Evolutionary conservation across 2,888 invertebrate species (phyloP).

Genomic region (Acanthosoma haemorrhoidale): DNA sequence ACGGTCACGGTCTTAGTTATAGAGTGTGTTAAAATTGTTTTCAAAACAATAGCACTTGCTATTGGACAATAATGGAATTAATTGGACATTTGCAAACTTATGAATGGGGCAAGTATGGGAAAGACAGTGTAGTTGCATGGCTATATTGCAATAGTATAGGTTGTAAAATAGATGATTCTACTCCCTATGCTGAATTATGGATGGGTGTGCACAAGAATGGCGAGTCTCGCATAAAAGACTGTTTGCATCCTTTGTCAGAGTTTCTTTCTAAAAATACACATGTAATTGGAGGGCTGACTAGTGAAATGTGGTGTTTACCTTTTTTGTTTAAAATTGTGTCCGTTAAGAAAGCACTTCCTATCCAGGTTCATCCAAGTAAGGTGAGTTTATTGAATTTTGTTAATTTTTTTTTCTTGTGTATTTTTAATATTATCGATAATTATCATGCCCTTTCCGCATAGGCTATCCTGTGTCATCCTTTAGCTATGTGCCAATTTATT

Average conservation of each 20-base stretch:
- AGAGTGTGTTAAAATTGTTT: no score
- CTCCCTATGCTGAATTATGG: neutral
- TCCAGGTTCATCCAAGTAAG: neutral
- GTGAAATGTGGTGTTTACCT: slow-evolving; percentile 3
- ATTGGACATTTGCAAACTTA: slow-evolving; percentile 5
- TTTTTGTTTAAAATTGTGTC: neutral
- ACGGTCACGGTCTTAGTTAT: no score
- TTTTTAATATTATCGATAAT: neutral
- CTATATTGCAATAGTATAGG: neutral
- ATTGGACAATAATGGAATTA: no score
- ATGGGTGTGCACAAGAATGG: neutral
- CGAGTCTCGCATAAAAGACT: neutral
- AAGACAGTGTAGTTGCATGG: neutral
- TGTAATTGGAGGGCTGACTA: neutral
- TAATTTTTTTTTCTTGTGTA: neutral
- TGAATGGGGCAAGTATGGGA: slow-evolving; percentile 7
- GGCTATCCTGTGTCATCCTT: no score
- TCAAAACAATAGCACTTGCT: no score
- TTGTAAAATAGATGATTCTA: neutral
- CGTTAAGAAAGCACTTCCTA: neutral
- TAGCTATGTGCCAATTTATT: no score
- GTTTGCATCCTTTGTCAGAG: neutral
- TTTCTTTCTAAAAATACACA: slow-evolving; percentile 2
- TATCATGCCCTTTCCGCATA: no score
- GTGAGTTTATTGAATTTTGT: no score